A percentile compares a stretch with the other conserved stretches of the same genome.
phyloP scores from a whole-genome alignment of 2,888 invertebrate species.

The Cactoblastis cactorum region DNA sequence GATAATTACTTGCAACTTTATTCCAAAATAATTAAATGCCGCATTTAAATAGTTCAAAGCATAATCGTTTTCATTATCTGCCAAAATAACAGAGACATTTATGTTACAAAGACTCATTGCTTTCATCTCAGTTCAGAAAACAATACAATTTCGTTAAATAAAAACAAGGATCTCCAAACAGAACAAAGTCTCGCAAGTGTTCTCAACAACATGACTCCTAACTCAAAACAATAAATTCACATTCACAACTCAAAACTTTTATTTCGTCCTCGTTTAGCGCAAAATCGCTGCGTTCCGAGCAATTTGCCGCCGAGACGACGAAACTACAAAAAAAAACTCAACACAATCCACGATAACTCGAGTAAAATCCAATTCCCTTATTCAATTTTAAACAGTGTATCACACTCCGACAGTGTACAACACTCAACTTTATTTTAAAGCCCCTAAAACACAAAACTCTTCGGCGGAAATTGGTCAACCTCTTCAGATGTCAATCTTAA shows the following conservation, averaged over 20 bases:
- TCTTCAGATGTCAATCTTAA: constrained; percentile 15
- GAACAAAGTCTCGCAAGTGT: not conserved
- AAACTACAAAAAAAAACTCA: constrained; percentile 30
- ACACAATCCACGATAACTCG: constrained; percentile 46
- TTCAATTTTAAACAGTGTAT: constrained; percentile 36
- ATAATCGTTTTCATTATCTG: too few species aligned
- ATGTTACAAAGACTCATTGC: too few species aligned
- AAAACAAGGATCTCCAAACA: not conserved
- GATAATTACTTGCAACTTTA: too few species aligned
- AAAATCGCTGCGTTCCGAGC: constrained; percentile 31
- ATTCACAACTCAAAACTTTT: constrained; percentile 9
- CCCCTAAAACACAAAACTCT: constrained; percentile 23
- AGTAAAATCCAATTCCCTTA: constrained; percentile 38
- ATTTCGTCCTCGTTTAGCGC: not conserved
- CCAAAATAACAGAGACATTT: too few species aligned
- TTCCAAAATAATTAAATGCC: too few species aligned
- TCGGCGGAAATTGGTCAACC: constrained; percentile 12
- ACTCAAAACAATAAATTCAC: constrained; percentile 1
- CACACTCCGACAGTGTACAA: constrained; percentile 6
- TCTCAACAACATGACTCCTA: not conserved
- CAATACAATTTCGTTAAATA: not conserved
- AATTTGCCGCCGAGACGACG: constrained; percentile 49
- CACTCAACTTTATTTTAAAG: constrained; percentile 22
- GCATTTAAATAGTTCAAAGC: too few species aligned
- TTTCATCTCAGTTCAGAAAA: too few species aligned